phyloP scores from a whole-genome alignment of 1,140 invertebrate genomes.

The Caenorhabditis elegans region WBcel235 BX284602.5:9968501-9969000 shows the following conservation, averaged over 20 bases:
- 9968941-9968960: background rate
- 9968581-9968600: background rate
- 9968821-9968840: background rate
- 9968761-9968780: background rate
- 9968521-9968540: background rate
- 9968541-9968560: background rate
- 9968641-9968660: background rate
- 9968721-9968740: background rate
- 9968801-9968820: background rate
- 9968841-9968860: background rate
- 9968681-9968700: background rate
- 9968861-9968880: constrained; percentile 3
- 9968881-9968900: background rate
- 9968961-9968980: background rate
- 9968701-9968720: background rate
- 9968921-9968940: too few species aligned
- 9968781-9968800: background rate
- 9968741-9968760: constrained; percentile 21
- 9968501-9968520: constrained; percentile 2
- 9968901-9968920: too few species aligned
- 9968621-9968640: background rate
- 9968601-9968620: too few species aligned
- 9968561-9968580: background rate
- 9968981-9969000: background rate
- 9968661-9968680: background rate